Base-by-base conservation (phyloP, 1,140 invertebrate genomes). In the Procambarus clarkii region DNA sequence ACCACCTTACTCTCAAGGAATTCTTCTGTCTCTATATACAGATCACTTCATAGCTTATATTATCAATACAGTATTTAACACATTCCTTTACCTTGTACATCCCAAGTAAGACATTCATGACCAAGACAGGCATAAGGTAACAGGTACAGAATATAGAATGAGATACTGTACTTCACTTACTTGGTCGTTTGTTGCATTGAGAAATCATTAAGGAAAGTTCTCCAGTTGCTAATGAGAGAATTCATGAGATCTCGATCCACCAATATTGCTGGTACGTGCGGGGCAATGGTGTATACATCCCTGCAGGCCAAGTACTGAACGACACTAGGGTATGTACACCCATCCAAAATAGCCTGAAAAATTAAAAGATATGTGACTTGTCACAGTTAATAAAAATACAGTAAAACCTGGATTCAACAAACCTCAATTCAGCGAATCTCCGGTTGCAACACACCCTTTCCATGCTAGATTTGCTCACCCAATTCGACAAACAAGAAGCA, bases 301-400 rank as follows among this genome's bases (percentile, higher is more conserved):
- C 89, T 50, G 60, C 89, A 85, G 5, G 89, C 89, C 69, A 85
- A 48, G 89, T 91, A 91, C 82, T 91, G 89, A 7, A 91, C 82
- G 2, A 91, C 89, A 79, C 89, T 91, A 2, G 82, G 81, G 48
- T 76, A 86, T n/a, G 83, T 91, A 85, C 89, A 91, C 9, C 89
- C 89, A 79, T 91, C 89, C 48, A 91, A 15, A 34, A 91, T 44
- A 50, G 89, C 89, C 89, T 91, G 82, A 60, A 69, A 79, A 15
- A 0, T 82, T 82, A 34, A 21, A 64, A 15, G 15, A 64, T 18
- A 18, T 64, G 21, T 18, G 60, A 21, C 4, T 4, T 64, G 18
- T 58, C 54, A 58, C 18, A 1, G 18, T 64, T n/a, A 64, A 64
- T 64, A 5, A 21, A 21, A 21, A 21, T 64, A 64, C 60, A 64